A percentile compares a stretch with the other conserved stretches of the same genome.
Conservation (phyloP, 2,888 invertebrate genomes). For the Hirtodrosophila alboralis region DNA sequence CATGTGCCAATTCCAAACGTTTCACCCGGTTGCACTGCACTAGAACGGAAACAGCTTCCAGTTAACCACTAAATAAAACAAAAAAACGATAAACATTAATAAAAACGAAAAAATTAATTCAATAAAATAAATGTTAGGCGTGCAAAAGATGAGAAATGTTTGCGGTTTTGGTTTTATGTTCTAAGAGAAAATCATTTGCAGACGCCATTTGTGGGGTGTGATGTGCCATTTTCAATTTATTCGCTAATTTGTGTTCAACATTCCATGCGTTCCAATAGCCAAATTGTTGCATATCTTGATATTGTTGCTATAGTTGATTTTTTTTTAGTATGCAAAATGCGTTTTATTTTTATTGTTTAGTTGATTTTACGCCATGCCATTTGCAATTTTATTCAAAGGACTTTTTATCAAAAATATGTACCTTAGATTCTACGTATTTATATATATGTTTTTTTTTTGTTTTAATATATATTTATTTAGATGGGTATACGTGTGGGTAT, state of each 20-base stretch:
- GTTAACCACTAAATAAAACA: constrained; percentile 80
- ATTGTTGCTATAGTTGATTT: constrained; percentile 37
- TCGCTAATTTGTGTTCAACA: constrained; percentile 53
- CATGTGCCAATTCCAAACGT: constrained; percentile 67
- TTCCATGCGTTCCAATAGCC: constrained; percentile 74
- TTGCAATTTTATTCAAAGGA: constrained; percentile 37
- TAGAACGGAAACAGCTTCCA: constrained; percentile 82
- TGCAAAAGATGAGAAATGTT: constrained; percentile 63
- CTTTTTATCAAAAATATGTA: constrained; percentile 27
- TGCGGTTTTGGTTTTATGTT: constrained; percentile 28
- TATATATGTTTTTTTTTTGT: constrained; percentile 38
- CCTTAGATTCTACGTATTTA: constrained; percentile 48
- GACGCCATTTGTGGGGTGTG: constrained; percentile 27
- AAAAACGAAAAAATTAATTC: constrained; percentile 7
- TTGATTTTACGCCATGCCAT: constrained; percentile 62
- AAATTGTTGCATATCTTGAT: constrained; percentile 36
- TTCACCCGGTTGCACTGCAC: constrained; percentile 48
- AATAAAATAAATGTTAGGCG: constrained; percentile 40
- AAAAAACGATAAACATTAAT: constrained; percentile 20
- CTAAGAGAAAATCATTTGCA: constrained; percentile 24
- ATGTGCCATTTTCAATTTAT: constrained; percentile 43
- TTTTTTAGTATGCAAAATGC: constrained; percentile 64
- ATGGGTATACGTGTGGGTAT: constrained; percentile 21
- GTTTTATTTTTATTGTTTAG: constrained; percentile 45
- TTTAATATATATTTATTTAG: constrained; percentile 12